These are phyloP conservation scores for Geopemphigus sp. DNA, from an alignment of 1,140 invertebrate species.

Conservation along the genomic window DNA sequence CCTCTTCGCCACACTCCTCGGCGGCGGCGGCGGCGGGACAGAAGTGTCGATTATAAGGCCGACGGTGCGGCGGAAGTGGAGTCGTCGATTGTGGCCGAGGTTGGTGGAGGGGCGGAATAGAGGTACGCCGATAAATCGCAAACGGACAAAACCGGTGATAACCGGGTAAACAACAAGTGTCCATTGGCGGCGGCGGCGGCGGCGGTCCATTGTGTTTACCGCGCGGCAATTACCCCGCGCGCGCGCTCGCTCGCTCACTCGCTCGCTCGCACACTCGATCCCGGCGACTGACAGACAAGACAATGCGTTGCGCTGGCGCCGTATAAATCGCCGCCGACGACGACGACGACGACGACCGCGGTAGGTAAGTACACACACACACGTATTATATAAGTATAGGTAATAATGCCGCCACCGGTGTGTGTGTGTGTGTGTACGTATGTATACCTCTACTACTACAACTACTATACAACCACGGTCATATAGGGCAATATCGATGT, in stretches of 20 bases:
- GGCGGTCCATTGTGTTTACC: slow-evolving; percentile 43
- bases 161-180: slow-evolving; percentile 45
- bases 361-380: slow-evolving; percentile 31
- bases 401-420: slow-evolving; percentile 14
- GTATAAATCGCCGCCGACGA: slow-evolving; percentile 43
- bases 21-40: not conserved
- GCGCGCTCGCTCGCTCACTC: not conserved
- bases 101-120: too few relatives aligned
- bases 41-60: slow-evolving; percentile 22
- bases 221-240: slow-evolving; percentile 47
- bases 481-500: slow-evolving; percentile 20
- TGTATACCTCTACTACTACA: slow-evolving; percentile 8
- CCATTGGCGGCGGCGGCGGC: slow-evolving; percentile 37
- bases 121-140: slow-evolving; percentile 46
- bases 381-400: not conserved
- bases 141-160: slow-evolving; percentile 37
- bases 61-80: not conserved
- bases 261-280: not conserved
- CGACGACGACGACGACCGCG: slow-evolving; percentile 25
- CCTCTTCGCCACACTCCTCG: too few relatives aligned
- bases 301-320: slow-evolving; percentile 46
- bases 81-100: too few relatives aligned
- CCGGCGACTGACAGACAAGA: slow-evolving; percentile 40
- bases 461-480: slow-evolving; percentile 11
- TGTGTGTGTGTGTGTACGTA: not conserved